Percentiles rank a stretch among this genome's conserved stretches.
Evolutionary conservation across 2,113 vertebrate species (phyloP).

Genomic region (Alaudala cheleensis): DNA sequence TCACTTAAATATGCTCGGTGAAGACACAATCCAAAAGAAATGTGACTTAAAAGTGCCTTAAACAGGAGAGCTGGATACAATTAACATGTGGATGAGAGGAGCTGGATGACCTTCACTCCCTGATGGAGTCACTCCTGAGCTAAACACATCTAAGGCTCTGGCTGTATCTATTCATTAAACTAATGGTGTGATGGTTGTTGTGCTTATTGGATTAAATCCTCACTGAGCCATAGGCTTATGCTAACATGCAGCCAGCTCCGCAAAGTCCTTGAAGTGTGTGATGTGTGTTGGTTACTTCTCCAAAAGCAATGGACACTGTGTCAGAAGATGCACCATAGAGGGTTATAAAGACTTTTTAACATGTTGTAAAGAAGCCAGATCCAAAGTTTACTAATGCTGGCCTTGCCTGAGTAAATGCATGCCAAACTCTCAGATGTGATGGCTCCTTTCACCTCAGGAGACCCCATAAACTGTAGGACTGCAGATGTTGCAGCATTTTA

Average conservation of each 20-base stretch:
- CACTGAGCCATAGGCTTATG: too few relatives aligned
- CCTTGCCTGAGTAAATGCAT: neutral
- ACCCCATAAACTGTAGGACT: neutral
- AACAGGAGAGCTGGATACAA: neutral
- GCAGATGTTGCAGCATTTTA: neutral
- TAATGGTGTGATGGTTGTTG: neutral
- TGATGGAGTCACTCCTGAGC: conserved; percentile 13
- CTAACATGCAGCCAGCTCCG: neutral
- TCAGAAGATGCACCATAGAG: neutral
- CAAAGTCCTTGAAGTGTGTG: neutral
- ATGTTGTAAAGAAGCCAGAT: neutral
- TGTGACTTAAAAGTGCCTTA: neutral
- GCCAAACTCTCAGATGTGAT: neutral
- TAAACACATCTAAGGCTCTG: neutral
- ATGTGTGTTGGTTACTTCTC: neutral
- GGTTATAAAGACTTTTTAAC: neutral
- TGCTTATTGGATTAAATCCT: conserved; percentile 16
- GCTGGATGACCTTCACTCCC: neutral
- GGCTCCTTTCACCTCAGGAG: neutral
- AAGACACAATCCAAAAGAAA: neutral
- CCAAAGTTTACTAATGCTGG: neutral
- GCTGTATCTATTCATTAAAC: conserved; percentile 11
- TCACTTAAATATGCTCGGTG: neutral
- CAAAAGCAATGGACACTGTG: neutral
- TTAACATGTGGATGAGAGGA: neutral